These are phyloP conservation scores for Drosophila sulfurigaster DNA, from an alignment of 1,140 invertebrate species.

Conservation along the genomic window DNA sequence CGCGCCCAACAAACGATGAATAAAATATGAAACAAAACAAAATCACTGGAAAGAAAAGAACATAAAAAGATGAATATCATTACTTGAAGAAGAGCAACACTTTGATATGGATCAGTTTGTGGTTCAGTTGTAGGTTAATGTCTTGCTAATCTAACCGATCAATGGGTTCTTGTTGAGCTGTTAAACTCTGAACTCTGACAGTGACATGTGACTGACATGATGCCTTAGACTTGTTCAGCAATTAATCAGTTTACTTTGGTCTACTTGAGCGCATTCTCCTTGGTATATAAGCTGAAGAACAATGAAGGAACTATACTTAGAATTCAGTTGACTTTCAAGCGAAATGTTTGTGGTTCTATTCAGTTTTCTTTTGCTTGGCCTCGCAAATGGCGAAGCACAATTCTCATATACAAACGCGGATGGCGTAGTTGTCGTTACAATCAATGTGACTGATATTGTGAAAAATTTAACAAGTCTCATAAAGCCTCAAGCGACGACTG, in stretches of 20 bases:
- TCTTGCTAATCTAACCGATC: neutral
- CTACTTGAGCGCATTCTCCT: neutral
- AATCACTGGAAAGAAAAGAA: neutral
- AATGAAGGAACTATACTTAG: neutral
- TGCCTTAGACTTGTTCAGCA: neutral
- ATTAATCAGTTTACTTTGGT: constrained; percentile 5
- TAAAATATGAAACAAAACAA: constrained; percentile 2
- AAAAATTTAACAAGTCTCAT: neutral
- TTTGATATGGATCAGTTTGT: neutral
- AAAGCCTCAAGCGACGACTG: neutral
- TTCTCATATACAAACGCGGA: too few species aligned
- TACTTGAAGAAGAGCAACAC: neutral
- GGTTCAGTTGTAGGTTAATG: neutral
- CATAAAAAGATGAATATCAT: neutral
- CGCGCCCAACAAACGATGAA: constrained; percentile 3
- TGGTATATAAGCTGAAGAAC: constrained; percentile 8
- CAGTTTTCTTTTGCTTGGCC: neutral
- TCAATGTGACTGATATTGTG: too few species aligned
- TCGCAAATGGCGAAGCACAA: neutral
- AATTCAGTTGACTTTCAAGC: neutral
- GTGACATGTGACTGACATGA: constrained; percentile 19
- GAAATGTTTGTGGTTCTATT: constrained; percentile 7
- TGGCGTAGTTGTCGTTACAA: too few species aligned
- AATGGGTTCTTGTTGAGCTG: neutral
- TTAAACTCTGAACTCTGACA: constrained; percentile 13